Percentiles rank a stretch among this genome's conserved stretches.
These are phyloP conservation scores for Ephydatia muelleri DNA, from an alignment of 37 sponge, comb jelly and placozoan species.

Conservation along the genomic window DNA sequence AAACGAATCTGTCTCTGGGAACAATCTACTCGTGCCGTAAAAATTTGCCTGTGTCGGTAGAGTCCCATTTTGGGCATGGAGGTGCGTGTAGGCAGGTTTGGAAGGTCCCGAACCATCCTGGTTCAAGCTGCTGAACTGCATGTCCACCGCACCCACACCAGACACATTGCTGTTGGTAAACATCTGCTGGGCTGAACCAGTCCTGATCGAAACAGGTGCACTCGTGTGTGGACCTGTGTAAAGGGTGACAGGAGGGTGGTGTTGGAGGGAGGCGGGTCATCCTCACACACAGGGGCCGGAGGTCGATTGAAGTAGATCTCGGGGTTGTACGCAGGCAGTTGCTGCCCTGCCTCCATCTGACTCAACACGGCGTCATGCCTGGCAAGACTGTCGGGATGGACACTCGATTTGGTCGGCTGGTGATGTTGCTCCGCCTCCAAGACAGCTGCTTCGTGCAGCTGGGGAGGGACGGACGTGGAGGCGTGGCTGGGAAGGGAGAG, in stretches of 20 bases:
- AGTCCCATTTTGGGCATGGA: conserved; percentile 32
- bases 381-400: neutral
- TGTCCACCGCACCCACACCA: too few relatives aligned
- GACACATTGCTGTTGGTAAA: neutral
- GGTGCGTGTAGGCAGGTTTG: neutral
- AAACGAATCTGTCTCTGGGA: conserved; percentile 42
- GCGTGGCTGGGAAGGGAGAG: neutral
- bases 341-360: neutral
- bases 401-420: neutral
- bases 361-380: neutral
- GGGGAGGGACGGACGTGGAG: neutral
- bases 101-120: neutral
- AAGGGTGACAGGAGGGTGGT: conserved; percentile 13
- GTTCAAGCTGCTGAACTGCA: neutral
- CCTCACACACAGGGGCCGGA: neutral
- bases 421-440: neutral
- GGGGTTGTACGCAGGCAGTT: neutral
- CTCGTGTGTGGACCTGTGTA: neutral
- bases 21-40: conserved; percentile 48
- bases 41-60: conserved; percentile 21
- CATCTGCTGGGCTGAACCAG: neutral
- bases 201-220: neutral
- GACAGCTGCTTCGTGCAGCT: neutral
- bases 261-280: neutral
- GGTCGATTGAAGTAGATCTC: conserved; percentile 9